Conservation (phyloP, 1,140 invertebrate genomes). For the Saccostrea cuccullata region DNA sequence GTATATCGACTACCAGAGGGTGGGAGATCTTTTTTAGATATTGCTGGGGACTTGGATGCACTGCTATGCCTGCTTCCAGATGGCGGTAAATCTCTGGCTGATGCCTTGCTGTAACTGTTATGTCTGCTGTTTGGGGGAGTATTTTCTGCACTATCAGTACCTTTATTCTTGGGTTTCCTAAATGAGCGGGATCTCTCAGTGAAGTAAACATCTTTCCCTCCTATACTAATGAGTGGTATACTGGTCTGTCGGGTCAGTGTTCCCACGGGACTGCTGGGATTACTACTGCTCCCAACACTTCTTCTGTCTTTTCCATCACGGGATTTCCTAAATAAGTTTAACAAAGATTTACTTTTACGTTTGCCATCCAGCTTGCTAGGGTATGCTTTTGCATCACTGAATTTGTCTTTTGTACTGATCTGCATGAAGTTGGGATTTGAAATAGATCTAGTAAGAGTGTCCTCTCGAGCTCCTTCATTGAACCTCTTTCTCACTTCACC, state of each 20-base stretch:
- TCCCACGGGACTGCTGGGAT: constrained; percentile 55
- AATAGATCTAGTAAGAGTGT: constrained; percentile 69
- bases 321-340: constrained; percentile 64
- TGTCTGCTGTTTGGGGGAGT: constrained; percentile 1
- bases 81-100: background rate
- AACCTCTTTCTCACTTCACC: constrained; percentile 66
- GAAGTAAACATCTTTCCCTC: constrained; percentile 67
- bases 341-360: constrained; percentile 67
- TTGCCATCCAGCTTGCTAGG: constrained; percentile 53
- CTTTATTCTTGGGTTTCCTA: constrained; percentile 56
- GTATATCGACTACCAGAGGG: constrained; percentile 12
- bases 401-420: constrained; percentile 68
- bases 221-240: constrained; percentile 58
- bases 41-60: constrained; percentile 32
- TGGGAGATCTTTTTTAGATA: constrained; percentile 4
- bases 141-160: constrained; percentile 2
- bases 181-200: constrained; percentile 70
- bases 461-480: constrained; percentile 57
- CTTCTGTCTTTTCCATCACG: constrained; percentile 47
- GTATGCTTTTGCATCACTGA: constrained; percentile 56
- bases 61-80: constrained; percentile 31
- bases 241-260: constrained; percentile 51
- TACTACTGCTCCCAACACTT: constrained; percentile 57
- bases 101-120: background rate
- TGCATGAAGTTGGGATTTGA: constrained; percentile 76